These are phyloP conservation scores for Beris morrisii DNA, from an alignment of 2,888 invertebrate genomes.

Conservation along the genomic window DNA sequence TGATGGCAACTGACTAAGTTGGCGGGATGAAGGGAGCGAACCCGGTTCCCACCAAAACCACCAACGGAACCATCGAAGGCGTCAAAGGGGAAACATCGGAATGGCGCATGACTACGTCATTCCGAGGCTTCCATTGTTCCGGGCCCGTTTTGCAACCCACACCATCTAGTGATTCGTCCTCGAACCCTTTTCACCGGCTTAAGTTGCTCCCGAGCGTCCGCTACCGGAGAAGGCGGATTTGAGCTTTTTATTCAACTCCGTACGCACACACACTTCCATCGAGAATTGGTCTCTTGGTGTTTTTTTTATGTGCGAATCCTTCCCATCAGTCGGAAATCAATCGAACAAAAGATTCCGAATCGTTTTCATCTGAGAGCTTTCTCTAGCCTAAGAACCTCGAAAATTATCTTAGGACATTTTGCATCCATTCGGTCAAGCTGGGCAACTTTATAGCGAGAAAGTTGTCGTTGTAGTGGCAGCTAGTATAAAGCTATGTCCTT, in stretches of 20 bases:
- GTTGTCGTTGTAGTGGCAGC: too few species aligned
- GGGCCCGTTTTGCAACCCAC: neutral
- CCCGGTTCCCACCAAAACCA: neutral
- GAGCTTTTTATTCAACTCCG: neutral
- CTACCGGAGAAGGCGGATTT: too few species aligned
- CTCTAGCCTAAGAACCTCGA: constrained; percentile 7
- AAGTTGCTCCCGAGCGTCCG: too few species aligned
- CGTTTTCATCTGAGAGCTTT: constrained; percentile 11
- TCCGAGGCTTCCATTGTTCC: neutral
- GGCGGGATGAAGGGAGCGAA: constrained; percentile 8
- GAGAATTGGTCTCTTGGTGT: too few species aligned
- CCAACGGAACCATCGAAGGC: neutral
- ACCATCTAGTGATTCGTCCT: neutral
- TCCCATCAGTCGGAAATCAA: constrained; percentile 2
- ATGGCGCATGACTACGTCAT: constrained; percentile 39
- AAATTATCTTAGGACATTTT: too few species aligned
- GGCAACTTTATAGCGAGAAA: too few species aligned
- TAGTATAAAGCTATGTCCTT: too few species aligned
- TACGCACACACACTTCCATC: too few species aligned
- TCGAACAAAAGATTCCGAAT: constrained; percentile 21
- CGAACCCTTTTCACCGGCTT: neutral
- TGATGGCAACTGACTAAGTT: neutral
- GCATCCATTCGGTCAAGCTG: too few species aligned
- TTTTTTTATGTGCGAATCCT: neutral
- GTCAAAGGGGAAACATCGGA: neutral